Base-by-base conservation (phyloP, 2,797 vertebrate species). In the Catharus ustulatus region DNA sequence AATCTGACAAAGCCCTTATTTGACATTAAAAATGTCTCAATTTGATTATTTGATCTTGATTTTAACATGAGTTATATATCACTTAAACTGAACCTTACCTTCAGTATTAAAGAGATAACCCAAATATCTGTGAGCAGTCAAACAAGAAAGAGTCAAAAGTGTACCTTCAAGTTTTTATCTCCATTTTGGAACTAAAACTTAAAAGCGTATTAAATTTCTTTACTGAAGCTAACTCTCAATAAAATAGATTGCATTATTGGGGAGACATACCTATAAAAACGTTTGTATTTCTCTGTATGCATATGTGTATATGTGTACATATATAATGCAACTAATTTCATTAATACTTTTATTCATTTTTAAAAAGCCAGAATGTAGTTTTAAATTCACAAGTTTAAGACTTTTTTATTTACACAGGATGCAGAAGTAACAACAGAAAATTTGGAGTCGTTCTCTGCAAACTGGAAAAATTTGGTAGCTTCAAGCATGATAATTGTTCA, bases 231-330 rank as follows among this genome's bases (percentile, higher is more conserved):
- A 21, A 2, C 3, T 52, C 14, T 34, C 19, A 3, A 62, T 88
- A 45, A n/a, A 82, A 76, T 10, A 49, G 9, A 29, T 40, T 59
- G 5, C 5, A 29, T 20, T 45, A 57, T 0, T 40, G 26, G 17
- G 9, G 11, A 88, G 16, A 42, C 5, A 32, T n/a, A 36, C 15
- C 9, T 78, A 15, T 43, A 15, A 18, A 21, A 52, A 63, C 46
- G 1, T 30, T 40, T 43, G 2, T 36, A 36, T 69, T 69, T 73
- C 14, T 48, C 5, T 43, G 7, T n/a, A 13, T 71, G 22, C 4
- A 11, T 43, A 10, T 9, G 0, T 4, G 1, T 29, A 30, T 29
- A 2, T 18, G 8, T 43, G 13, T 43, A 34, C 10, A 9, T 46
- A 15, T 40, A n/a, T 20, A 59, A 72, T 11, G 15, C 3, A 79